Percentiles rank a stretch among this genome's conserved stretches.
Conservation (phyloP, 2,797 vertebrate species). For the Protosalanx chinensis region DNA sequence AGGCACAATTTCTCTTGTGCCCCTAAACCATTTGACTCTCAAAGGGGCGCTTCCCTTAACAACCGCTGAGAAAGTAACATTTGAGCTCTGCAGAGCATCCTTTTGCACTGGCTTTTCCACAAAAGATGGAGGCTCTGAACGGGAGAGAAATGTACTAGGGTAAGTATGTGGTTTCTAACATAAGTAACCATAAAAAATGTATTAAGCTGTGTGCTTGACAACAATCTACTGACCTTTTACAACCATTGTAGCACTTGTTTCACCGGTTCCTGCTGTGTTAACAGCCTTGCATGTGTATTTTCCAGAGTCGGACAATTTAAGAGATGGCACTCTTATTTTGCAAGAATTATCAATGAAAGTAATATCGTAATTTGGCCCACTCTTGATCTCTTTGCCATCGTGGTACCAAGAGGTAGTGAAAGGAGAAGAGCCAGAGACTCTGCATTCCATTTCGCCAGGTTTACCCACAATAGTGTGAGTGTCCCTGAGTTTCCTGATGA, state of each 20-base stretch:
- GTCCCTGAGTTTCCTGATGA: slow-evolving; percentile 88
- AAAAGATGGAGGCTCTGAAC: slow-evolving; percentile 86
- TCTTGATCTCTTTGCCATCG: slow-evolving; percentile 81
- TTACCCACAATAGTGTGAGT: slow-evolving; percentile 85
- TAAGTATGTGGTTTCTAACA: not conserved
- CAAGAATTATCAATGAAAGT: slow-evolving; percentile 83
- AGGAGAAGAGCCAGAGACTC: slow-evolving; percentile 86
- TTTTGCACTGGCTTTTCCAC: slow-evolving; percentile 77
- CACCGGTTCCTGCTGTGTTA: slow-evolving; percentile 83
- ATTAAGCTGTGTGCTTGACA: not conserved
- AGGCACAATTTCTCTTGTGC: slow-evolving; percentile 81
- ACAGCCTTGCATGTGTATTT: slow-evolving; percentile 84
- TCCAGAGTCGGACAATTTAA: slow-evolving; percentile 81
- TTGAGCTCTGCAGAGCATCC: slow-evolving; percentile 78
- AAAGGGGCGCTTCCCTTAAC: slow-evolving; percentile 85
- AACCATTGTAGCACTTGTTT: slow-evolving; percentile 78
- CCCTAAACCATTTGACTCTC: slow-evolving; percentile 89
- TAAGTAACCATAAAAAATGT: not conserved
- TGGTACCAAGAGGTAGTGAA: slow-evolving; percentile 89
- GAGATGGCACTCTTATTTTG: slow-evolving; percentile 72
- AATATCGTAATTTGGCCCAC: slow-evolving; percentile 80
- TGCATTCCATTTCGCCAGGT: slow-evolving; percentile 86
- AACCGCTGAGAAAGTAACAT: slow-evolving; percentile 80
- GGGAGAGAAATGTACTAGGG: slow-evolving; percentile 31
- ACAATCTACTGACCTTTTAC: slow-evolving; percentile 83